Evolutionary conservation across 2,797 vertebrate species (phyloP).

Genomic region (Microhierax caerulescens): DNA sequence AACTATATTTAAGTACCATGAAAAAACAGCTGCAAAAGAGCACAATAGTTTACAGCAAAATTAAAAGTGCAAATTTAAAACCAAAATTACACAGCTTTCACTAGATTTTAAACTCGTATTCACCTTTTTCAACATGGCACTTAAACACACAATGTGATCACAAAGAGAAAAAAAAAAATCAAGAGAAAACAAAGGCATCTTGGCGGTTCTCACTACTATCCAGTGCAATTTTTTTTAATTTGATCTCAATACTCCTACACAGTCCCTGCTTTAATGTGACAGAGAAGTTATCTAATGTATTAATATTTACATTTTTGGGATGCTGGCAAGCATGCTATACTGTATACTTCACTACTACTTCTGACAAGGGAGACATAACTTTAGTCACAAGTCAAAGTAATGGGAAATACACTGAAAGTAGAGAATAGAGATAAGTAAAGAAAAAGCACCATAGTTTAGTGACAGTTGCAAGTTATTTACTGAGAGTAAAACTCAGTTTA

Average conservation of each 20-base stretch:
- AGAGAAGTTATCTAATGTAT: too few relatives aligned
- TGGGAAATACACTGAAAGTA: background rate
- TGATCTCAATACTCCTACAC: background rate
- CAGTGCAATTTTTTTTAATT: background rate
- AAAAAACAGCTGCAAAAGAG: background rate
- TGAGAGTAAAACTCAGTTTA: background rate
- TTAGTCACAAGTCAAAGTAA: background rate
- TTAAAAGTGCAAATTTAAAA: background rate
- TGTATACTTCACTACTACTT: background rate
- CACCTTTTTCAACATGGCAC: background rate
- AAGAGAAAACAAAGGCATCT: background rate
- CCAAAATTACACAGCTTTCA: background rate
- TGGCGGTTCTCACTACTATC: background rate
- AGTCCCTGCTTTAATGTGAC: background rate
- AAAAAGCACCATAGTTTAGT: accelerated
- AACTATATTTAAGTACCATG: background rate
- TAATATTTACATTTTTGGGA: background rate
- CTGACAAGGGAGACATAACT: background rate
- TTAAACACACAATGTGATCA: background rate
- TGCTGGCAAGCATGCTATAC: background rate
- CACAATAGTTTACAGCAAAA: background rate
- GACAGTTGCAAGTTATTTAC: background rate
- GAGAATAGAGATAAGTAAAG: background rate
- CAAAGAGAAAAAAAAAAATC: background rate
- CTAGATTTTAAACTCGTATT: background rate